phyloP scores from a whole-genome alignment of 2,113 vertebrate genomes.

The Cyphomyrus plagiostoma region DNA sequence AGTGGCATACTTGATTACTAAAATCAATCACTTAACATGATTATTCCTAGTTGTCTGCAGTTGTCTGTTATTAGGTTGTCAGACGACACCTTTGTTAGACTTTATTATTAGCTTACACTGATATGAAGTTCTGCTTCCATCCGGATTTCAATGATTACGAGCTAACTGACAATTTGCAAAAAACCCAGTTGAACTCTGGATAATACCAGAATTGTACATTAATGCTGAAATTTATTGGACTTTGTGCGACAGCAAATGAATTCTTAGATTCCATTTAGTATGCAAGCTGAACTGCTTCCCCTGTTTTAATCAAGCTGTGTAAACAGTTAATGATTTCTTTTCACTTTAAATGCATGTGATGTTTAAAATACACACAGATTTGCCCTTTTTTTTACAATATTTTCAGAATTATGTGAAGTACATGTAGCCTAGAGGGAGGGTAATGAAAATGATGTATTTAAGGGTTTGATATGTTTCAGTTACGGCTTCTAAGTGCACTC shows the following conservation, averaged over 20 bases:
- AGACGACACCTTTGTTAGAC: not conserved
- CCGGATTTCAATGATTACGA: constrained; percentile 1
- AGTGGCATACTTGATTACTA: not conserved
- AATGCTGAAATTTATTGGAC: not conserved
- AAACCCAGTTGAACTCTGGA: not conserved
- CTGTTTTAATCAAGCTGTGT: not conserved
- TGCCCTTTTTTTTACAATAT: not conserved
- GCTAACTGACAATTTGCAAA: constrained; percentile 2
- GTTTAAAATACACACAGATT: not conserved
- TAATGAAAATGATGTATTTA: not conserved
- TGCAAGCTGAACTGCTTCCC: not conserved
- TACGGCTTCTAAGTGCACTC: not conserved
- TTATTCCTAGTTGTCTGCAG: not conserved
- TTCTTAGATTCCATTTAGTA: not conserved
- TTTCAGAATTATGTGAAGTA: not conserved
- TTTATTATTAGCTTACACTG: not conserved
- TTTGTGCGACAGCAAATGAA: not conserved
- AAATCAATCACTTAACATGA: not conserved
- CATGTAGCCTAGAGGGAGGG: not conserved
- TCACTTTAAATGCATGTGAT: not conserved
- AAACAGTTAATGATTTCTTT: not conserved
- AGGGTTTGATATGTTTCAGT: not conserved
- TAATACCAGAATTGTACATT: constrained; percentile 1
- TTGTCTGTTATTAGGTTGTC: not conserved
- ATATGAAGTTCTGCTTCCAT: not conserved